A percentile compares a stretch with the other conserved stretches of the same genome.
Conservation (phyloP, 2,888 invertebrate genomes). For the Cephus runcator region DNA sequence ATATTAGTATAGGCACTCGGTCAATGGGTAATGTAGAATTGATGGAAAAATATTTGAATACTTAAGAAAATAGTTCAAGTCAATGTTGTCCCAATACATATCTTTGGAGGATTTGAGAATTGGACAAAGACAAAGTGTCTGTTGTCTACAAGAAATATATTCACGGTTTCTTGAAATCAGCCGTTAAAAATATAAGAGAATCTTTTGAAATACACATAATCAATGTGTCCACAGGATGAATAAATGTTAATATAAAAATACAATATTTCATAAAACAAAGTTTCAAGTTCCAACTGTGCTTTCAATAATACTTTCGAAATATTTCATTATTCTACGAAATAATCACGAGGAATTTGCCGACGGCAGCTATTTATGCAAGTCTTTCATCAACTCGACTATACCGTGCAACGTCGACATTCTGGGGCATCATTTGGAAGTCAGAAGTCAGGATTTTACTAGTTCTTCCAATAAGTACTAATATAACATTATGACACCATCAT, state of each 20-base stretch:
- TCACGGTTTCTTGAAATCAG: no score
- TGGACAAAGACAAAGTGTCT: no score
- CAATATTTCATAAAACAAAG: not conserved
- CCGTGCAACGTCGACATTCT: not conserved
- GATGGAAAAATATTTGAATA: not conserved
- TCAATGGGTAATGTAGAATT: not conserved
- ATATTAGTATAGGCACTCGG: not conserved
- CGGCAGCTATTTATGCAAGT: conserved; percentile 18
- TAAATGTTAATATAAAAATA: not conserved
- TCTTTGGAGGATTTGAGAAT: not conserved
- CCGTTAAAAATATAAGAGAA: no score
- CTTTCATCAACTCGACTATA: not conserved
- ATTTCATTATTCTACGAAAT: not conserved
- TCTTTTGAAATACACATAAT: not conserved
- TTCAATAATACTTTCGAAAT: not conserved
- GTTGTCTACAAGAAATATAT: no score
- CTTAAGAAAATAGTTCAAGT: not conserved
- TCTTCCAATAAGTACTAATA: not conserved
- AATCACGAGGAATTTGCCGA: conserved; percentile 26
- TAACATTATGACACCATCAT: conserved; percentile 11
- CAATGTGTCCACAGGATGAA: not conserved
- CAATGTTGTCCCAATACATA: not conserved
- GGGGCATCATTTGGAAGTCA: not conserved
- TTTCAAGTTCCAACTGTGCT: not conserved
- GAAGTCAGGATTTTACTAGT: not conserved